Evolutionary conservation across 2,113 vertebrate species (phyloP).

Genomic region (Catharus minimus): DNA sequence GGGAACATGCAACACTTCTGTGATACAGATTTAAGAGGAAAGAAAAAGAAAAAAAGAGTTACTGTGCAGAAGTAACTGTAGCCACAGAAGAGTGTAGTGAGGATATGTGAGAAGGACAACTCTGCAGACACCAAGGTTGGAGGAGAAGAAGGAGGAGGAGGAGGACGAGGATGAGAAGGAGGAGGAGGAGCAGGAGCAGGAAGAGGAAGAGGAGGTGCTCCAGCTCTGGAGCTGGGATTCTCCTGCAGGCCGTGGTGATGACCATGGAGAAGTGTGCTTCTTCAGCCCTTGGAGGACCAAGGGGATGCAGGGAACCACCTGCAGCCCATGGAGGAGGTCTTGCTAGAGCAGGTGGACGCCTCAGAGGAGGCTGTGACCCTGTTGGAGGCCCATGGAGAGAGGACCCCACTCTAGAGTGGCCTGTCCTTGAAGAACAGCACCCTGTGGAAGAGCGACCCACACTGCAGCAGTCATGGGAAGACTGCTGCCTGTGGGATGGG

Average conservation of each 20-base stretch:
- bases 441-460: rapidly evolving
- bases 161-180: not conserved
- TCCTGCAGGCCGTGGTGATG: rapidly evolving
- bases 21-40: not conserved
- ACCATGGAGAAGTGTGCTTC: not conserved
- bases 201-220: not conserved
- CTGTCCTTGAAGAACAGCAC: not conserved
- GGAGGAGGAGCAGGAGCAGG: too few relatives aligned
- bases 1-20: not conserved
- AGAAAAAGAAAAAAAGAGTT: not conserved
- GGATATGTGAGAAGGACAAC: not conserved
- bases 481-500: not conserved
- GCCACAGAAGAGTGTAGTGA: not conserved
- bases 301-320: not conserved
- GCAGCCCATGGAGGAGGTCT: not conserved
- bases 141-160: not conserved
- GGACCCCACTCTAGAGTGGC: not conserved
- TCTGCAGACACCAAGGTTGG: not conserved
- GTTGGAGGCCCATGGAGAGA: not conserved
- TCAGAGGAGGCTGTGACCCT: not conserved
- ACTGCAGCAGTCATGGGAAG: not conserved
- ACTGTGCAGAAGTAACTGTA: not conserved
- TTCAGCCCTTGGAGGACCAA: not conserved
- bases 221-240: not conserved
- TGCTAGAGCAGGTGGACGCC: not conserved